Base-by-base conservation (phyloP, 2,888 invertebrate genomes). In the Dicyrtoma fusca region DNA sequence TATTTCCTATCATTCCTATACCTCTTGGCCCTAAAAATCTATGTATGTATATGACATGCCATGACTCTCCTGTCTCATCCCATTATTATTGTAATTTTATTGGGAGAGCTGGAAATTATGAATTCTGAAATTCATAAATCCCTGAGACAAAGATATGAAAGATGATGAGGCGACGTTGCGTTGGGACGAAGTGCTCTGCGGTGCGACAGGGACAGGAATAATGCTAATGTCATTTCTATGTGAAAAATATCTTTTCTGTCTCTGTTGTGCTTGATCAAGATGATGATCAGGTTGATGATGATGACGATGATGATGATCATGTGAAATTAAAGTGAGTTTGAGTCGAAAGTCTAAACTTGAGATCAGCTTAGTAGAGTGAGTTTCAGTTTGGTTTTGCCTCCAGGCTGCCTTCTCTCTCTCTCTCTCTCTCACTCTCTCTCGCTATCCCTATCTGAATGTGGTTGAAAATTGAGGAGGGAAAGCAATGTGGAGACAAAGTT, bases 401-500 rank as follows among this genome's bases (percentile, higher is more conserved):
- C 13, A 23, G 23, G 55, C 17, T 14, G 3, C 11, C 49, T 17
- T 55, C 23, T 51, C 19, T 51, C 21, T n/a, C n/a, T n/a, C n/a
- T n/a, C n/a, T n/a, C 17, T 21, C 51, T 21, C 21, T 17, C n/a
- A 51, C 19, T 17, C 51, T 51, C 51, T n/a, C n/a, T n/a, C n/a
- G n/a, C n/a, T n/a, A n/a, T n/a, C n/a, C n/a, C n/a, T n/a, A n/a
- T n/a, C n/a, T n/a, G n/a, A 44, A 44, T 44, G 45, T 44, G 45
- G 45, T 8, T 44, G 45, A 14, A 8, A 44, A 44, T 44, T 8
- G 49, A 11, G 11, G 17, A n/a, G 49, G 49, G n/a, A 49, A 49
- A 11, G 45, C 10, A 8, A 49, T n/a, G 13, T 23, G 26, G 65
- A 17, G 51, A 65, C 65, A 65, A 65, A 65, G 51, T 65, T 65